Base-by-base conservation (phyloP, 2,888 invertebrate genomes). In the Pardosa pseudoannulata region DNA sequence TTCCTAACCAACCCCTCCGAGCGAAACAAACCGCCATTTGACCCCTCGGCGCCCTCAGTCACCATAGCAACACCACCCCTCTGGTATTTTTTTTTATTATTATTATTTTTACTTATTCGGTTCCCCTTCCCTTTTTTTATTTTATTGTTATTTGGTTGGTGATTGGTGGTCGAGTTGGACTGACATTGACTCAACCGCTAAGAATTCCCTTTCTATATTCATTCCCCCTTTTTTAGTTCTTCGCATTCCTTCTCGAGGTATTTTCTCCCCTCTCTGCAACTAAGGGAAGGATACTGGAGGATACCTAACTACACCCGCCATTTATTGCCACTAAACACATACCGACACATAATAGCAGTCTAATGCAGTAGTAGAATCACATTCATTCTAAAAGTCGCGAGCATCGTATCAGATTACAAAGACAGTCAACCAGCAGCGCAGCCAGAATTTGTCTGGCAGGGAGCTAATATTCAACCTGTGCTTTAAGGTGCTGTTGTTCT, bases 121-220 rank as follows among this genome's bases (percentile, higher is more conserved):
- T 41, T 32, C 32, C 28, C 13, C 9, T 23, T 39, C n/a, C 29
- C 19, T 31, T 70, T 71, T 71, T 64, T 79, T 79, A 64, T 79
- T 64, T 74, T 76, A 83, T 72, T 83, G 70, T 83, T 83, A 83
- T 83, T 83, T 78, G 67, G 70, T 29, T 62, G 32, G 50, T 78
- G 83, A 83, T 76, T 83, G 82, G 76, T 83, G 82, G 76, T 65
- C 71, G 76, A 65, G 76, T 72, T 75, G 64, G 71, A 41, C 70
- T 64, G 75, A 82, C 82, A 71, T 75, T 82, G 75, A 82, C 75
- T 76, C 82, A 75, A 82, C 75, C 75, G 46, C 81, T 56, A 81
- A 74, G 74, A 81, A 81, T 82, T 76, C 83, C 72, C 83, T 56
- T 16, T 56, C 56, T 56, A 19, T 56, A 6, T 11, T 23, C 56